phyloP scores from a whole-genome alignment of 2,113 vertebrate genomes.

The Harpagus bidentatus region DNA sequence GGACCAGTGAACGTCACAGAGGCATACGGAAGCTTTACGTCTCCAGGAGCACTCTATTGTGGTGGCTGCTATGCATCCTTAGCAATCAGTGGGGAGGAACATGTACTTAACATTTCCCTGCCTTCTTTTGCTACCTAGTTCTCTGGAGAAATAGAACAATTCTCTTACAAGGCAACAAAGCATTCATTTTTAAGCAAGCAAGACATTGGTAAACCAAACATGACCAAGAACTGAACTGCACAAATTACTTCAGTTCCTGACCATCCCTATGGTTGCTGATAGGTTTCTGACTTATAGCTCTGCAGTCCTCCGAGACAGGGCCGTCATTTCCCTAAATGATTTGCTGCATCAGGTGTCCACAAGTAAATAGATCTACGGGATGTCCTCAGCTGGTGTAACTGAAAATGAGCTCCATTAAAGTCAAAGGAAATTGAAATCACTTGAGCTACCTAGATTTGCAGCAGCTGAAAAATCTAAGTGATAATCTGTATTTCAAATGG shows the following conservation, averaged over 20 bases:
- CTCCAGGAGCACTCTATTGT: neutral
- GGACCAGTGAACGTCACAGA: neutral
- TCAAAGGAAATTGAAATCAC: neutral
- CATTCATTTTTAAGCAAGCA: neutral
- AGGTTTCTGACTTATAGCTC: neutral
- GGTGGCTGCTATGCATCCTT: neutral
- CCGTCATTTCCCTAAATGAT: neutral
- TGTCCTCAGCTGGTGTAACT: neutral
- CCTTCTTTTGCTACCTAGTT: neutral
- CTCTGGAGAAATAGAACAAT: neutral
- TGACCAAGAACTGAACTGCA: neutral
- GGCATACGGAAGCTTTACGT: neutral
- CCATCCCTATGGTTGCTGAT: neutral
- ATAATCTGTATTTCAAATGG: neutral
- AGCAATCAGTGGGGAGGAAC: neutral
- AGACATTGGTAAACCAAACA: neutral
- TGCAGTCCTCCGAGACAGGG: neutral
- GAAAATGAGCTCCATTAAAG: neutral
- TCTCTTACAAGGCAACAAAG: neutral
- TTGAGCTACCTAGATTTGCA: neutral
- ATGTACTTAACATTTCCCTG: neutral
- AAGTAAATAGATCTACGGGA: neutral
- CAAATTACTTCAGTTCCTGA: neutral
- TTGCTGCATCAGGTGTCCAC: neutral
- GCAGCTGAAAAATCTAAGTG: neutral